Evolutionary conservation across 1,140 invertebrate genomes (phyloP), one percentile per base, ranked within the genome.

Genomic region (Hyles euphorbiae): DNA sequence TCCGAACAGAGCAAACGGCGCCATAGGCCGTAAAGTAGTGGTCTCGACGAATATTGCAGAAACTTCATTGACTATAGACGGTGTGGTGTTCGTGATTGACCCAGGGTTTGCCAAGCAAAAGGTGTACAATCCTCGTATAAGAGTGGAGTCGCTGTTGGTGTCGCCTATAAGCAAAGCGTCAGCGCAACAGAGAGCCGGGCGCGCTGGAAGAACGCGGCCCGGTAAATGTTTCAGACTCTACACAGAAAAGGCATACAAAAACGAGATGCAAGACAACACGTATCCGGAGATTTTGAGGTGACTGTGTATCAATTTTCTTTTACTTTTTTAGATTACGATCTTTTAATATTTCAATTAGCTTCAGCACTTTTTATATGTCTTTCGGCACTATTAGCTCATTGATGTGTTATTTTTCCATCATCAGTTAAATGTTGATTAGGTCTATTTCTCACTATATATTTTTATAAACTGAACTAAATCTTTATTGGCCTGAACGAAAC

Each of bases 31-130:
- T 12, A 99, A 99, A 90, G 94, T 89, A 22, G 98, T 99, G 0
- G 97, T 99, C 0, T 99, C 98, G 0, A 99, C 99, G 0, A 99
- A 99, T 81, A 99, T 99, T 71, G 99, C 99, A 0, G 99, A 99
- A 91, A 99, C 99, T 0, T 99, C 98, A 0, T 90, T 99, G 3
- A 99, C 99, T 1, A 99, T 99, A 75, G 99, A 99, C 81, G 99
- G 99, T 60, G 98, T 99, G n/a, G 98, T 99, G 5, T 99, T 99
- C 90, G 99, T 99, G 1, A 99, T 99, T 78, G 99, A 99, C 91
- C 98, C 99, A n/a, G 99, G 99, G 10, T 99, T 99, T 91, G 97
- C 98, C 0, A 99, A 99, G 87, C 99, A 99, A 87, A 99, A 87
- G 58, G 83, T 87, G 46, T 86, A 85, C 55, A 86, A 88, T 43